These are phyloP conservation scores for Siniperca undulata DNA, from an alignment of 2,797 vertebrate genomes.

Conservation along the genomic window DNA sequence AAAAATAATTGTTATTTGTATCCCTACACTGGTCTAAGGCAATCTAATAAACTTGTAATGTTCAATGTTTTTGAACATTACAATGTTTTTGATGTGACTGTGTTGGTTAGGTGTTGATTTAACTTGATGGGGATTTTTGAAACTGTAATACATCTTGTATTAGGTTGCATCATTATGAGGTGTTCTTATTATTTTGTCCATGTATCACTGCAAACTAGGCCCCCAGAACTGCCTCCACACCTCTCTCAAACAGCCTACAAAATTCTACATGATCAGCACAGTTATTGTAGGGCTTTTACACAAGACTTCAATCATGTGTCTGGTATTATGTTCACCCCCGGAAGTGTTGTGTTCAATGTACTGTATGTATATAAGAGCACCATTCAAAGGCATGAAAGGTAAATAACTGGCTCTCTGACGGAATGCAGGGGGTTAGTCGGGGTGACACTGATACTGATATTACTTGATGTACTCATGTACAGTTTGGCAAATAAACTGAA, in stretches of 20 bases:
- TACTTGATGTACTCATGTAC: neutral
- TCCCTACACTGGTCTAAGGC: neutral
- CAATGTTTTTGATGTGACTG: neutral
- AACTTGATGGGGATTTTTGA: neutral
- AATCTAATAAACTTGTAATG: neutral
- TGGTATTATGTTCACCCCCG: neutral
- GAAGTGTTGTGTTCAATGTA: neutral
- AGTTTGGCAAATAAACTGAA: neutral
- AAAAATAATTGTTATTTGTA: neutral
- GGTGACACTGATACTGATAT: slow-evolving; percentile 18
- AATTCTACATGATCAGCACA: neutral
- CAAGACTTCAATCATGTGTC: neutral
- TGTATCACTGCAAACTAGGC: too few relatives aligned
- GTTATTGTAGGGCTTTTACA: slow-evolving; percentile 7
- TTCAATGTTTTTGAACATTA: neutral
- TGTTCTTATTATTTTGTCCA: neutral
- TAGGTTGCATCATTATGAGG: neutral
- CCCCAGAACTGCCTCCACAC: neutral
- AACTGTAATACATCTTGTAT: neutral
- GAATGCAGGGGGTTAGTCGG: slow-evolving; percentile 30
- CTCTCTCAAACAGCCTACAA: neutral
- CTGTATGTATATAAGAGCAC: neutral
- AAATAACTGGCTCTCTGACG: slow-evolving; percentile 15
- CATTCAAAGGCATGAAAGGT: slow-evolving; percentile 12
- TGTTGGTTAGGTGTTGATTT: neutral